phyloP scores from a whole-genome alignment of 2,888 invertebrate genomes.

The Meghimatium bilineatum region DNA sequence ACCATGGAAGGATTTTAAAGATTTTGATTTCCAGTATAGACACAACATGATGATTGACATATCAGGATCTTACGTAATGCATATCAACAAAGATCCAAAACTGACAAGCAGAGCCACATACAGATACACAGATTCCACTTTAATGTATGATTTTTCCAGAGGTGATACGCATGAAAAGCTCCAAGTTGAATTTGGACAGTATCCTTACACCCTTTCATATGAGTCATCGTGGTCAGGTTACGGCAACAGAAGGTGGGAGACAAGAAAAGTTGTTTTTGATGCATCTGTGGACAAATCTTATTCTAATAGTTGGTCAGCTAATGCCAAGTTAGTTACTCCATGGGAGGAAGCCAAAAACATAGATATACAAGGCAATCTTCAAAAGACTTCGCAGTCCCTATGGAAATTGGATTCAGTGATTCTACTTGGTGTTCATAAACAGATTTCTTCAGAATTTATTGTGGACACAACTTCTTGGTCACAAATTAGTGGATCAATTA shows the following conservation, averaged over 20 bases:
- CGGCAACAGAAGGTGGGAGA: background rate
- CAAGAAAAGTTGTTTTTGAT: conserved; percentile 24
- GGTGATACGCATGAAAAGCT: background rate
- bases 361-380: conserved; percentile 9
- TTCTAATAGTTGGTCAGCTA: conserved; percentile 15
- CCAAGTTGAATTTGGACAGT: conserved; percentile 7
- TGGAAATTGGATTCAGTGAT: conserved; percentile 35
- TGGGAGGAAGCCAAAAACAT: conserved; percentile 27
- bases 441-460: conserved; percentile 23
- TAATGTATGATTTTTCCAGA: conserved; percentile 5
- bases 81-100: conserved; percentile 23
- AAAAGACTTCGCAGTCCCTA: background rate
- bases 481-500: conserved; percentile 14
- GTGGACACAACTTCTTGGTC: conserved; percentile 17
- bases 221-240: background rate
- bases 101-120: conserved; percentile 14
- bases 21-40: conserved; percentile 21
- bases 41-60: conserved; percentile 17
- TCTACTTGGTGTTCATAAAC: conserved; percentile 22
- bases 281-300: conserved; percentile 32
- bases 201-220: conserved; percentile 38
- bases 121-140: background rate
- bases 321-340: conserved; percentile 37
- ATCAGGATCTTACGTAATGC: conserved; percentile 12
- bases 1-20: conserved; percentile 16